Conservation (phyloP, 2,797 vertebrate genomes). For the Apodemus agrarius region DNA sequence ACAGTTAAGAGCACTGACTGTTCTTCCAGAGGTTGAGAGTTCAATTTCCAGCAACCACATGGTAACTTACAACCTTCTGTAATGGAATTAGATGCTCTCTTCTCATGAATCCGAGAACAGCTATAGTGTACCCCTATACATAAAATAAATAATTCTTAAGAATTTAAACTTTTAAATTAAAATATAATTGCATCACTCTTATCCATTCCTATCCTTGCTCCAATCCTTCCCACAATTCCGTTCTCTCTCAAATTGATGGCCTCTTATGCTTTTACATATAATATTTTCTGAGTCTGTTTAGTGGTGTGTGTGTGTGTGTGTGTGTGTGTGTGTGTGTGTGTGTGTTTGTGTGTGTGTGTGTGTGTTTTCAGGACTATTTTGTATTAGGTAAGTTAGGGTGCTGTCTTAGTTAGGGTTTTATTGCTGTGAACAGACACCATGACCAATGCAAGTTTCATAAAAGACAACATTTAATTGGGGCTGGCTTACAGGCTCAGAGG, state of each 20-base stretch:
- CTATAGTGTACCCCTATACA: background rate
- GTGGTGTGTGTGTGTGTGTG: no score
- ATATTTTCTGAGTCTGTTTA: background rate
- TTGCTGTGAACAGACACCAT: no score
- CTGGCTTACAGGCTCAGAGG: no score
- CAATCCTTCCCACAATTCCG: background rate
- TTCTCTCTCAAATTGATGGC: background rate
- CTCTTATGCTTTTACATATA: background rate
- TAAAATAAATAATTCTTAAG: background rate
- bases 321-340: no score
- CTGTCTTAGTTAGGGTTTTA: no score
- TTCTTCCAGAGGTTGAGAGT: background rate
- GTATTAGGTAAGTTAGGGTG: background rate
- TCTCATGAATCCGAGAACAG: background rate
- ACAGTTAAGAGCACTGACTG: no score
- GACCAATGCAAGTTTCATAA: no score
- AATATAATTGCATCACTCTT: background rate
- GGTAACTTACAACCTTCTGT: background rate
- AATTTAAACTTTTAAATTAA: background rate
- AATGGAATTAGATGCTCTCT: background rate
- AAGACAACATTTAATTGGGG: no score
- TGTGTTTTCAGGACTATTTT: background rate
- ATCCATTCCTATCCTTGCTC: background rate
- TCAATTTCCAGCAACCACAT: background rate
- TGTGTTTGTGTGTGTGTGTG: no score